These are phyloP conservation scores for Magallana ariakensis DNA, from an alignment of 1,140 invertebrate genomes.

Conservation along the genomic window DNA sequence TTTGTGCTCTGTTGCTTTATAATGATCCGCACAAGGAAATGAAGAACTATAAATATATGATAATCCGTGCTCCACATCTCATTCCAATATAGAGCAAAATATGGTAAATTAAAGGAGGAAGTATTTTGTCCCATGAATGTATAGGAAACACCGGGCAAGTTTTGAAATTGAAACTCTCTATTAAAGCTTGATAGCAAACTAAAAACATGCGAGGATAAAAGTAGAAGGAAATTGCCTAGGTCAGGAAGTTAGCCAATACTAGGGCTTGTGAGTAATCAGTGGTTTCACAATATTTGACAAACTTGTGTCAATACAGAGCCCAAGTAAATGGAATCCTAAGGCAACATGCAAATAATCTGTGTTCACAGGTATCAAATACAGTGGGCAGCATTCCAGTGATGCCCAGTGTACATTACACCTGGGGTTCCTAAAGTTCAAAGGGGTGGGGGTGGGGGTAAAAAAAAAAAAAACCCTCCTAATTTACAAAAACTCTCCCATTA, in stretches of 20 bases:
- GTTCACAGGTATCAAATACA: slow-evolving; percentile 9
- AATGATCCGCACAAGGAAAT: background rate
- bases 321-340: slow-evolving; percentile 31
- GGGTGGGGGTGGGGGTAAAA: too few species aligned
- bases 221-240: slow-evolving; percentile 3
- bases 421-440: too few species aligned
- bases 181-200: background rate
- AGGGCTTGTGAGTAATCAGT: background rate
- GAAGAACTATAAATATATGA: background rate
- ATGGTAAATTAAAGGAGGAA: too few species aligned
- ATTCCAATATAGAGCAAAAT: too few species aligned
- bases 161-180: too few species aligned
- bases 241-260: slow-evolving; percentile 1
- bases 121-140: too few species aligned
- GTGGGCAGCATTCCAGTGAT: background rate
- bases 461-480: too few species aligned
- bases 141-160: too few species aligned
- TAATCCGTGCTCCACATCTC: too few species aligned
- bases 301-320: slow-evolving; percentile 24
- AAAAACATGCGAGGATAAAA: background rate
- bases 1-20: background rate
- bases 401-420: too few species aligned
- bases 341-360: slow-evolving; percentile 12
- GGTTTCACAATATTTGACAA: slow-evolving; percentile 35
- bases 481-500: too few species aligned